These are phyloP conservation scores for Hydrolagus colliei DNA, from an alignment of 2,797 vertebrate species.

Conservation along the genomic window DNA sequence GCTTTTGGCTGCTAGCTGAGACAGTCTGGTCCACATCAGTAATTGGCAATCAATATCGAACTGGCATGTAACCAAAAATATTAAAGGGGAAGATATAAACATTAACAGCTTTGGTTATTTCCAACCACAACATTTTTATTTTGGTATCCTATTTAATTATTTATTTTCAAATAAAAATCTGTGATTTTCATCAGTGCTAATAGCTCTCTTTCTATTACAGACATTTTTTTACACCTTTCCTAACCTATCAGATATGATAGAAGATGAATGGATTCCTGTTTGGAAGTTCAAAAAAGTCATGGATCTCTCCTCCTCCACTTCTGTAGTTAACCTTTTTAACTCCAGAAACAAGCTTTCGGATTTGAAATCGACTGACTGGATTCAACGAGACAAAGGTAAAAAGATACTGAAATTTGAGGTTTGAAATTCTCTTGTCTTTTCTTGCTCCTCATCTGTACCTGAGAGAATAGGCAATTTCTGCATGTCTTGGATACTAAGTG, in stretches of 20 bases:
- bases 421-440: neutral
- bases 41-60: neutral
- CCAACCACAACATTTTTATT: neutral
- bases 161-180: constrained; percentile 8
- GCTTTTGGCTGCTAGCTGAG: too few species aligned
- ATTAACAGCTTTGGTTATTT: neutral
- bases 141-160: neutral
- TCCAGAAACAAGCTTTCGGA: constrained; percentile 52
- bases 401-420: neutral
- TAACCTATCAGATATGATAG: constrained; percentile 73
- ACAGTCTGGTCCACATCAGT: neutral
- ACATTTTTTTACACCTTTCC: constrained; percentile 81
- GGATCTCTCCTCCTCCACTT: constrained; percentile 49
- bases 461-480: neutral
- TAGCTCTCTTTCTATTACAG: constrained; percentile 49
- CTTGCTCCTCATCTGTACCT: neutral
- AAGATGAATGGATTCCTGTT: constrained; percentile 82
- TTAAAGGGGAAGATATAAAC: neutral
- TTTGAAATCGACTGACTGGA: constrained; percentile 71
- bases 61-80: neutral
- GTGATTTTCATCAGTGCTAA: neutral
- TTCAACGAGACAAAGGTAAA: constrained; percentile 80
- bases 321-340: constrained; percentile 54
- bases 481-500: too few species aligned
- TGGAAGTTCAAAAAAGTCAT: constrained; percentile 70